These are phyloP conservation scores for Anas bernieri DNA, from an alignment of 2,797 vertebrate genomes.

Conservation along the genomic window DNA sequence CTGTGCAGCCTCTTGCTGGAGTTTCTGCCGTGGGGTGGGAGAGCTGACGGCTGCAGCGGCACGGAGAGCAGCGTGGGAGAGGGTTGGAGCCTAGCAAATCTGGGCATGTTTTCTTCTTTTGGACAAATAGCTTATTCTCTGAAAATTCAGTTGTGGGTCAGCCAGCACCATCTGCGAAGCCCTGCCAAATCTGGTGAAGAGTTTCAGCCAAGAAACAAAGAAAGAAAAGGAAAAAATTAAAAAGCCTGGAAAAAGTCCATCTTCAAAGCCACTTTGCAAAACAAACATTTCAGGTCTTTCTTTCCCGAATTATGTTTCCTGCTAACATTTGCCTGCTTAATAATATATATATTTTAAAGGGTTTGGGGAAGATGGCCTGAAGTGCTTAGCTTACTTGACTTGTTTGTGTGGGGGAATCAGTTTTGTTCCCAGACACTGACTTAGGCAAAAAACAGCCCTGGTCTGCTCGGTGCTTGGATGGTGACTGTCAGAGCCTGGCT, in stretches of 20 bases:
- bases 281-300: conserved; percentile 54
- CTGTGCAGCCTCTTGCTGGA: rapidly evolving
- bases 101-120: conserved; percentile 61
- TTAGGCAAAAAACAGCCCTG: not conserved
- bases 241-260: conserved; percentile 30
- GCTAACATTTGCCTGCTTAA: conserved; percentile 22
- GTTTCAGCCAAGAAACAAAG: conserved; percentile 55
- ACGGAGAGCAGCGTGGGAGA: conserved; percentile 54
- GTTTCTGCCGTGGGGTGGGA: not conserved
- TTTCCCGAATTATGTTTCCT: conserved; percentile 5
- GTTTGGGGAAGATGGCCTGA: conserved; percentile 3
- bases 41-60: not conserved
- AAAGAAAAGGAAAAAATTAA: conserved; percentile 57
- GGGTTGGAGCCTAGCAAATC: conserved; percentile 49
- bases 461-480: not conserved
- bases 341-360: not conserved
- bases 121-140: conserved; percentile 67
- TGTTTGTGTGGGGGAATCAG: not conserved
- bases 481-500: not conserved
- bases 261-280: conserved; percentile 48
- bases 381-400: not conserved
- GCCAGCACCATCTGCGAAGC: conserved; percentile 61
- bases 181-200: conserved; percentile 51
- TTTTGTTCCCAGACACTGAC: not conserved
- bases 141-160: conserved; percentile 40